Base-by-base conservation (phyloP, 2,888 invertebrate genomes). In the Leucoptera coffeella region DNA sequence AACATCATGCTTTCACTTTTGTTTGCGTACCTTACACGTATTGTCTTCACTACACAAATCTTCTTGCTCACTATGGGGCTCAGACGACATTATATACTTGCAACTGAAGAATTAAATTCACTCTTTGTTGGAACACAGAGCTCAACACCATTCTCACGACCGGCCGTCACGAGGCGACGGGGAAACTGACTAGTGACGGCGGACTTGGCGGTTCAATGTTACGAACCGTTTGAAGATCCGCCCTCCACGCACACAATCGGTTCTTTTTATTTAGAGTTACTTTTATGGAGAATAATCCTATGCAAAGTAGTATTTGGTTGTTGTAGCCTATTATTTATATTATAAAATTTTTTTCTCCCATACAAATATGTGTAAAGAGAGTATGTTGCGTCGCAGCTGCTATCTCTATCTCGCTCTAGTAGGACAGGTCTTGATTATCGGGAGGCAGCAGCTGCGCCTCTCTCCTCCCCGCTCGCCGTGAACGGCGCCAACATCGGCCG, bases 361-460 rank as follows among this genome's bases (percentile, higher is more conserved):
- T n/a, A n/a, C n/a, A n/a, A n/a, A n/a, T n/a, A n/a, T n/a, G n/a
- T n/a, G n/a, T n/a, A n/a, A n/a, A n/a, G n/a, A n/a, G n/a, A n/a
- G n/a, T n/a, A n/a, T n/a, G 8, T n/a, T n/a, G n/a, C n/a, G 17
- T 9, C 4, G 17, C 14, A 23, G 8, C 8, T 35, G 39, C 26
- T 56, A 47, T 51, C 45, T 47, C 65, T 38, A 34, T 67, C 64
- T 60, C 62, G 26, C 46, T 67, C 58, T 49, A 38, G 40, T 31
- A 38, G 46, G 54, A 60, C 58, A 53, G 50, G 59, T 67, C 64
- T 67, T 65, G 67, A 67, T 71, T 71, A 69, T 71, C 69, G 71
- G 71, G 71, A 71, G 71, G 69, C 64, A 69, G 71, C 71, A 69
- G 71, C 67, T 71, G 71, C 60, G 67, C 64, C 67, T 67, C 69